Percentiles rank a stretch among this genome's conserved stretches.
Conservation (phyloP, 1,140 invertebrate species). For the Coelopa frigida region DNA sequence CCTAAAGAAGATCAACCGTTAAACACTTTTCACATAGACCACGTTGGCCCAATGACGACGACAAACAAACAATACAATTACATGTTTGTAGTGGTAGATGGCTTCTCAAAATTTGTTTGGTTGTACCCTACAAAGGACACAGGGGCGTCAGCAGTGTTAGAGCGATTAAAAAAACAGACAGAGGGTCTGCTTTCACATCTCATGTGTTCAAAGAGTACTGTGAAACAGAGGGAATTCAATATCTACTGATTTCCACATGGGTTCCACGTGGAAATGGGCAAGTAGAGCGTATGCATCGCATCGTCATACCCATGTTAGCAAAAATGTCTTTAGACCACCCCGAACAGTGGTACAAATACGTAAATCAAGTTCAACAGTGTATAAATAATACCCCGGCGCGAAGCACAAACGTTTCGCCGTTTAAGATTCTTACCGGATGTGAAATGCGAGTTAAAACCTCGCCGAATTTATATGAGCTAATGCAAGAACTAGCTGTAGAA, state of each 20-base stretch:
- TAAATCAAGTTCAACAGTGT: slow-evolving; percentile 21
- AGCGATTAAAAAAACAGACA: no score
- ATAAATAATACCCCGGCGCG: slow-evolving; percentile 34
- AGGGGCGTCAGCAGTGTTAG: slow-evolving; percentile 26
- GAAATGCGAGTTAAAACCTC: slow-evolving; percentile 33
- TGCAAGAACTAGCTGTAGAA: no score
- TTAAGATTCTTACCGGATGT: slow-evolving; percentile 30
- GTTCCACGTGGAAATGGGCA: no score
- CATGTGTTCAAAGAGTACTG: background rate
- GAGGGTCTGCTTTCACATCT: background rate
- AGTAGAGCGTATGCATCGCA: slow-evolving; percentile 28
- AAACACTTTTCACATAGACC: slow-evolving; percentile 17
- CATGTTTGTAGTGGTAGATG: slow-evolving; percentile 27
- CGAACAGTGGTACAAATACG: slow-evolving; percentile 26
- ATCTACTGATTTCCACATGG: no score
- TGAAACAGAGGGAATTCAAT: no score
- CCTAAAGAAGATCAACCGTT: slow-evolving; percentile 27
- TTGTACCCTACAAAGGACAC: slow-evolving; percentile 39
- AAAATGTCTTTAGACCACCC: no score
- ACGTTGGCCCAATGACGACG: slow-evolving; percentile 22
- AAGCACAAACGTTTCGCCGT: slow-evolving; percentile 30
- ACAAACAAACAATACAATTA: slow-evolving; percentile 31
- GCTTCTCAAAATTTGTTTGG: slow-evolving; percentile 26
- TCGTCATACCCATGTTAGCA: slow-evolving; percentile 23
- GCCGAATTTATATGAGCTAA: no score